These are phyloP conservation scores for Acrossocheilus fasciatus DNA, from an alignment of 2,797 vertebrate species.

Conservation along the genomic window DNA sequence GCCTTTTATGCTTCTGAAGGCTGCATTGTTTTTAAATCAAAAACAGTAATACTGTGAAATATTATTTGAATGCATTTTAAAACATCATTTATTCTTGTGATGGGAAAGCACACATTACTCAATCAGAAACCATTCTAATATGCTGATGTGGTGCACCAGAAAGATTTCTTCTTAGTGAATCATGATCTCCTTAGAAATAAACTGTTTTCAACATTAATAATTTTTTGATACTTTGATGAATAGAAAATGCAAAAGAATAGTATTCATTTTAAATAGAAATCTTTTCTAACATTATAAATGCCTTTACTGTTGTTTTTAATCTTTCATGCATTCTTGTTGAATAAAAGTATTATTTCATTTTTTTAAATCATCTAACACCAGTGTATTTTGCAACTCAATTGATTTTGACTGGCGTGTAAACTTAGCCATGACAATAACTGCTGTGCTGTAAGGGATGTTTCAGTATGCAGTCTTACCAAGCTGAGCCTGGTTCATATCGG, in stretches of 20 bases:
- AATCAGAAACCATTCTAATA: background rate
- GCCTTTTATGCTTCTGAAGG: background rate
- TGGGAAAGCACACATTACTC: background rate
- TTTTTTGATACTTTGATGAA: background rate
- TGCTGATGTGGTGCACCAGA: background rate
- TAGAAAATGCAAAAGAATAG: background rate
- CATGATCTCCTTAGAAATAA: too few species aligned
- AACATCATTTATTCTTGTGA: background rate
- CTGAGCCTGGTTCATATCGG: constrained; percentile 95
- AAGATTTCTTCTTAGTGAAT: background rate
- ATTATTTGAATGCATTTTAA: background rate
- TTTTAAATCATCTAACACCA: background rate
- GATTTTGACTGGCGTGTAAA: background rate
- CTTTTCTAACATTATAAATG: background rate
- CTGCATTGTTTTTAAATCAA: background rate
- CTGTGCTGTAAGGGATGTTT: background rate
- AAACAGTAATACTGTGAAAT: background rate
- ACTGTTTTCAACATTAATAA: too few species aligned
- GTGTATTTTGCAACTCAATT: background rate
- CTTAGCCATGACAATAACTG: background rate
- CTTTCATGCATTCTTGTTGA: background rate
- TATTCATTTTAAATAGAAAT: background rate
- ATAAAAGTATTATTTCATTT: background rate
- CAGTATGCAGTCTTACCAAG: constrained; percentile 84
- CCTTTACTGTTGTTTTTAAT: background rate